Evolutionary conservation across 2,888 invertebrate species (phyloP).

Genomic region (Anarsia innoxiella): DNA sequence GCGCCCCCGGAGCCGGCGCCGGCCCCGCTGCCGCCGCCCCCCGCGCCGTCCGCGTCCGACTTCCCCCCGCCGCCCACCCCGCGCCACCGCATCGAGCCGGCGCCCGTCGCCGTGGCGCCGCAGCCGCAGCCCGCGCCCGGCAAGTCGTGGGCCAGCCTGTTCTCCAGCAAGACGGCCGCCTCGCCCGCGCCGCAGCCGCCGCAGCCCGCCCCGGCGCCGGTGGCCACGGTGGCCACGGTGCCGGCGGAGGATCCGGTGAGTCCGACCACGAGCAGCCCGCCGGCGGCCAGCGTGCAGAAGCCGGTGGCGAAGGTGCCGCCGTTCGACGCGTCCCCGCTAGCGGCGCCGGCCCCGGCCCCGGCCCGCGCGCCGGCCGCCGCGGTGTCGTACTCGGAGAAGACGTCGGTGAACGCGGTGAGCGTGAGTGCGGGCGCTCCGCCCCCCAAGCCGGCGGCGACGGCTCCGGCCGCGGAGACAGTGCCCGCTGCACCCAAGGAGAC

Average conservation of each 20-base stretch:
- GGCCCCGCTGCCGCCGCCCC: slow-evolving; percentile 57
- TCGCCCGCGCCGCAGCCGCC: too few species aligned
- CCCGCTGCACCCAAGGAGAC: slow-evolving; percentile 37
- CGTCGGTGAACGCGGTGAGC: slow-evolving; percentile 36
- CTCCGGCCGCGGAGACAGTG: slow-evolving; percentile 17
- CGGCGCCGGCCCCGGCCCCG: slow-evolving; percentile 47
- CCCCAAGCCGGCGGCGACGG: slow-evolving; percentile 6
- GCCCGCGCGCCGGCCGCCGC: slow-evolving; percentile 40
- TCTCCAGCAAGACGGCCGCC: slow-evolving; percentile 54
- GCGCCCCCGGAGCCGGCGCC: slow-evolving; percentile 46
- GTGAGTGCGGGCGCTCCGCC: slow-evolving; percentile 23
- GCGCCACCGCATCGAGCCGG: slow-evolving; percentile 50
- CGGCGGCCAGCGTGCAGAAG: slow-evolving; percentile 53
- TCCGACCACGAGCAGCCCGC: slow-evolving; percentile 42
- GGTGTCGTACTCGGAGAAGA: slow-evolving; percentile 50
- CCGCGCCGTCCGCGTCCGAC: slow-evolving; percentile 67
- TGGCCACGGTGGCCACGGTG: slow-evolving; percentile 24
- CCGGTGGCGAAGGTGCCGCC: slow-evolving; percentile 78
- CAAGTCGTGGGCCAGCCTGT: slow-evolving; percentile 81
- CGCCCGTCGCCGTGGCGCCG: slow-evolving; percentile 39
- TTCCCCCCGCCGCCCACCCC: slow-evolving; percentile 69
- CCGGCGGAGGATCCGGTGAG: slow-evolving; percentile 46
- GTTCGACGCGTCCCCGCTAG: slow-evolving; percentile 61
- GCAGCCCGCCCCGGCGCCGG: slow-evolving; percentile 23
- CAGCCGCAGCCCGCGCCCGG: slow-evolving; percentile 61